A percentile compares a stretch with the other conserved stretches of the same genome.
phyloP scores from a whole-genome alignment of 2,797 vertebrate species.

The Kryptolebias ocellatus region DNA sequence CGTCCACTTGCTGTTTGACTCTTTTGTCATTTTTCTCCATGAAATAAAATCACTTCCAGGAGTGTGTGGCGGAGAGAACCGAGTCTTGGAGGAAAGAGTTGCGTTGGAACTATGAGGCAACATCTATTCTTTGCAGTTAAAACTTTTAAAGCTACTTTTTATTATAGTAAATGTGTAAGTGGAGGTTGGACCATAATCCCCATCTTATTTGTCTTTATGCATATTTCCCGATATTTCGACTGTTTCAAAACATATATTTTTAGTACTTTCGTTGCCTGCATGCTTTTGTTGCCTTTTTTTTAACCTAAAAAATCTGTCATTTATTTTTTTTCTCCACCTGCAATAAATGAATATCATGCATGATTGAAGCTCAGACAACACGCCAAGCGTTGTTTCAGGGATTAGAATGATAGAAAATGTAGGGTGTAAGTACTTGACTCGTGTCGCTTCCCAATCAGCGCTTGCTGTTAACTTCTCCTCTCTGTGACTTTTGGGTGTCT shows the following conservation, averaged over 20 bases:
- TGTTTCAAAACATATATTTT: neutral
- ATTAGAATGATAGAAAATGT: constrained; percentile 48
- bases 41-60: constrained; percentile 58
- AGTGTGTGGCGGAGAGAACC: constrained; percentile 46
- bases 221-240: neutral
- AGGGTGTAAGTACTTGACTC: constrained; percentile 28
- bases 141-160: too few relatives aligned
- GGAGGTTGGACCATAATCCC: too few relatives aligned
- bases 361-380: constrained; percentile 34
- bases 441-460: constrained; percentile 38
- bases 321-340: constrained; percentile 33
- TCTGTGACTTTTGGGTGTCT: constrained; percentile 37
- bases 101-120: constrained; percentile 6
- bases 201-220: neutral
- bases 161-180: too few relatives aligned
- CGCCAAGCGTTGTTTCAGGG: constrained; percentile 36
- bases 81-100: constrained; percentile 27
- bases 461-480: constrained; percentile 31
- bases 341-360: constrained; percentile 54
- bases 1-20: constrained; percentile 27
- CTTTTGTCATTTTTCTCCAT: constrained; percentile 49
- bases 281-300: constrained; percentile 25
- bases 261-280: neutral
- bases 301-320: constrained; percentile 26
- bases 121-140: too few relatives aligned